A percentile compares a stretch with the other conserved stretches of the same genome.
Conservation (phyloP, 1,140 invertebrate genomes). For the Pseudomyrmex dendroicus region DNA sequence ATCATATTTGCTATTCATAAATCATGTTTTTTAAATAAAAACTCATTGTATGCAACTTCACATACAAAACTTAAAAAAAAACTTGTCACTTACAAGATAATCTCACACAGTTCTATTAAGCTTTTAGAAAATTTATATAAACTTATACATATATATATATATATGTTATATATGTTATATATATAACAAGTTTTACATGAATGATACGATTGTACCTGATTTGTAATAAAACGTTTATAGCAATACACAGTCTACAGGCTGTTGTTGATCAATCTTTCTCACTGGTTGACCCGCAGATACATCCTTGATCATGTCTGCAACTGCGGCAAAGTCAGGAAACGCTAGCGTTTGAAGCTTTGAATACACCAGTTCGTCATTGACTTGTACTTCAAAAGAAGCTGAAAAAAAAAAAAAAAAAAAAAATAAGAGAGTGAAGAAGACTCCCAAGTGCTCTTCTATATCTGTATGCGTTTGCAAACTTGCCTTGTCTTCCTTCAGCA, state of each 20-base stretch:
- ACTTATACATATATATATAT: background rate
- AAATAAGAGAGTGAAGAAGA: constrained; percentile 71
- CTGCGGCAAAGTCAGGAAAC: constrained; percentile 88
- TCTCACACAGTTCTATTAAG: constrained; percentile 3
- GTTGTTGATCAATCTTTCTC: constrained; percentile 85
- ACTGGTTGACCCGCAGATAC: constrained; percentile 84
- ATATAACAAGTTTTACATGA: background rate
- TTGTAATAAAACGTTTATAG: constrained; percentile 73
- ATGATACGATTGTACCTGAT: constrained; percentile 34
- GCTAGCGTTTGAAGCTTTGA: constrained; percentile 88
- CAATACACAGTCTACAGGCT: constrained; percentile 86
- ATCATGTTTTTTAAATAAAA: constrained; percentile 3
- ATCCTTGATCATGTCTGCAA: constrained; percentile 85
- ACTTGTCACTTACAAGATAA: background rate
- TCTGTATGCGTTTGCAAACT: background rate
- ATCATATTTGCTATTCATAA: constrained; percentile 62
- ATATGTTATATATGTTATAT: background rate
- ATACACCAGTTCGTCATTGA: constrained; percentile 88
- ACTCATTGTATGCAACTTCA: constrained; percentile 16
- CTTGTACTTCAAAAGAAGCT: constrained; percentile 89
- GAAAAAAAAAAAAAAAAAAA: constrained; percentile 87
- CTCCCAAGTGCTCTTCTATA: background rate
- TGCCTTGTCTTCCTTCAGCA: constrained; percentile 86
- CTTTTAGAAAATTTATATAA: background rate
- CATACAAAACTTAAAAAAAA: background rate